Base-by-base conservation (phyloP, 2,888 invertebrate species). In the Drosophila sordidula region DNA sequence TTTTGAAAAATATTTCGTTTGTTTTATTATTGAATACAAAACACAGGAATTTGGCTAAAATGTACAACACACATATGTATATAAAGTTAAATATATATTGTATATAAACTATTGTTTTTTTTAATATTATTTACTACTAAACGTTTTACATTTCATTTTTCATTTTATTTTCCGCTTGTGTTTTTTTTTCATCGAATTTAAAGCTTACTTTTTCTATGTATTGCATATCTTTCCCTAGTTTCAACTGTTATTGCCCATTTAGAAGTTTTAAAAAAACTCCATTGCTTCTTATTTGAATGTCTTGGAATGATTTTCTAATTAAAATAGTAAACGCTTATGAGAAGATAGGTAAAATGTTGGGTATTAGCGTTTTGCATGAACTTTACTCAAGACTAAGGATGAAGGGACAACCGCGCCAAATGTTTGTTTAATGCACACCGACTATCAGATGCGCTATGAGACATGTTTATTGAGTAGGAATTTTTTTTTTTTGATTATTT, bases 41-140 rank as follows among this genome's bases (percentile, higher is more conserved):
- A 83, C 83, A 84, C 87, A 87, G 68, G 67, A 87, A 84, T 82
- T 84, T 89, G 78, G 87, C 83, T 84, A 84, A 78, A 84, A 74
- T 78, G 63, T 89, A 89, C 89, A 84, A 84, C 83, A 84, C 89
- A 89, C 83, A 89, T 80, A 79, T 70, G 77, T 83, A 78, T 72
- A 82, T 36, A 70, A 22, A 65, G 62, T 67, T 65, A 59, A 69
- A 62, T 57, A 61, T 57, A 84, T 76, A 65, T 64, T 68, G 57
- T 70, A 69, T 70, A 85, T 75, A 82, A 70, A 65, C 87, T 82
- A 83, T 68, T 75, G 38, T 52, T 61, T 16, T 39, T 47, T 44
- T 44, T 47, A 41, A 50, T 38, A 56, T 62, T 59, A 65, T 45
- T 80, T 70, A 77, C 74, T 80, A 80, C 84, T 77, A 75, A 61